Conservation (phyloP, 2,888 invertebrate species). For the Sinelater perroti region DNA sequence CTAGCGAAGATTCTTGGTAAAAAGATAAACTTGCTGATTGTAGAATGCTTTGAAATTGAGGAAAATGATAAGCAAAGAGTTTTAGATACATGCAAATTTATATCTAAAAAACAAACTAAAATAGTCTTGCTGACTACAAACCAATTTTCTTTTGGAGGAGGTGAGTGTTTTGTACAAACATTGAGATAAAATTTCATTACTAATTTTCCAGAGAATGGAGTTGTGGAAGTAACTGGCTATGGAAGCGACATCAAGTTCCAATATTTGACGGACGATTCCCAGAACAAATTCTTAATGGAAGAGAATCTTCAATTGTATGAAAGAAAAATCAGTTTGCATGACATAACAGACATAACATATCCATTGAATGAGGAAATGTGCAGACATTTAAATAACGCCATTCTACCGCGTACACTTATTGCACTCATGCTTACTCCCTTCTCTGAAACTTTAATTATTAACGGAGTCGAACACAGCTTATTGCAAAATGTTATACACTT, state of each 20-base stretch:
- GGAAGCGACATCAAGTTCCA: constrained; percentile 16
- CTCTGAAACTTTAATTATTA: constrained; percentile 4
- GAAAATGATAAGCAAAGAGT: not conserved
- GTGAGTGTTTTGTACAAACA: no score
- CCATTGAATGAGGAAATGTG: constrained; percentile 6
- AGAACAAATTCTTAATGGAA: constrained; percentile 10
- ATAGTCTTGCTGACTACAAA: constrained; percentile 16
- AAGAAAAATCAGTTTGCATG: constrained; percentile 11
- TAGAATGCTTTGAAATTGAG: constrained; percentile 18
- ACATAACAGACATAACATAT: constrained; percentile 7
- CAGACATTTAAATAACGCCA: constrained; percentile 1
- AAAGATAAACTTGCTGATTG: constrained; percentile 14
- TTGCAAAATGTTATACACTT: constrained; percentile 9
- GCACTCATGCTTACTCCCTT: constrained; percentile 1
- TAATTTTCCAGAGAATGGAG: not conserved
- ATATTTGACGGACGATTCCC: constrained; percentile 19
- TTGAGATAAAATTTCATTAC: no score
- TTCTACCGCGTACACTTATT: constrained; percentile 6
- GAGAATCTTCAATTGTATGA: constrained; percentile 13
- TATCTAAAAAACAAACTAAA: not conserved
- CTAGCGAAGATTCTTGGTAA: constrained; percentile 1
- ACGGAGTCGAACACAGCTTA: constrained; percentile 11
- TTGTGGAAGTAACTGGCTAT: constrained; percentile 14
- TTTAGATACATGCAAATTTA: not conserved
- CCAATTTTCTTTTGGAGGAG: not conserved